Evolutionary conservation across 2,888 invertebrate species (phyloP), one percentile per base, ranked within the genome.

Genomic region (Pecten maximus): DNA sequence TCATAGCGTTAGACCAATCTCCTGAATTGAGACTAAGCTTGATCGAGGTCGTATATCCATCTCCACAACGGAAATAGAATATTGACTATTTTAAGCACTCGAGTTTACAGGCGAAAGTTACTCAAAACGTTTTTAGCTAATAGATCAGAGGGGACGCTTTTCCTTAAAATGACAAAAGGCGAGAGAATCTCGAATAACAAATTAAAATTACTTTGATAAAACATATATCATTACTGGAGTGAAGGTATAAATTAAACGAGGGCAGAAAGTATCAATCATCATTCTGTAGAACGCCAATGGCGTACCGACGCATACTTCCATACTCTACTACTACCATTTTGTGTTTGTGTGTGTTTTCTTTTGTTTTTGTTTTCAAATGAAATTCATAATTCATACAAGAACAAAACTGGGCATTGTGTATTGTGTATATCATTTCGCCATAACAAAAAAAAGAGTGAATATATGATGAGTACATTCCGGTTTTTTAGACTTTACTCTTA

Each of bases 61-160:
- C 35, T 74, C 74, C 35, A 74, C 74, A 74, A 74, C 74, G 74
- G 74, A 74, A 74, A 74, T 74, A 74, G 35, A 16, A 6, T 74
- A 74, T 74, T 74, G 74, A 74, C 74, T 74, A 74, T 74, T 74
- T 74, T 74, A 35, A 74, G 8, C 50, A 74, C 35, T 8, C 35
- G 74, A 8, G 12, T 74, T 74, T 74, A 10, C 74, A 12, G 28
- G 74, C 74, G 35, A 28, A 74, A 74, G 28, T 74, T 74, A 74
- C 16, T 35, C 28, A 28, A 4, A 74, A 28, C 35, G 74, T 35
- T 35, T 44, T 28, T 74, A 74, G 10, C 74, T 74, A 28, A 15
- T 74, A 74, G 74, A 74, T 74, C 74, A 35, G 35, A 74, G 0
- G 35, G 35, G 35, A 12, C 35, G 6, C 35, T 35, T 74, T 44